Percentiles rank a stretch among this genome's conserved stretches.
Conservation (phyloP, 2,797 vertebrate genomes). For the Novumbra hubbsi region DNA sequence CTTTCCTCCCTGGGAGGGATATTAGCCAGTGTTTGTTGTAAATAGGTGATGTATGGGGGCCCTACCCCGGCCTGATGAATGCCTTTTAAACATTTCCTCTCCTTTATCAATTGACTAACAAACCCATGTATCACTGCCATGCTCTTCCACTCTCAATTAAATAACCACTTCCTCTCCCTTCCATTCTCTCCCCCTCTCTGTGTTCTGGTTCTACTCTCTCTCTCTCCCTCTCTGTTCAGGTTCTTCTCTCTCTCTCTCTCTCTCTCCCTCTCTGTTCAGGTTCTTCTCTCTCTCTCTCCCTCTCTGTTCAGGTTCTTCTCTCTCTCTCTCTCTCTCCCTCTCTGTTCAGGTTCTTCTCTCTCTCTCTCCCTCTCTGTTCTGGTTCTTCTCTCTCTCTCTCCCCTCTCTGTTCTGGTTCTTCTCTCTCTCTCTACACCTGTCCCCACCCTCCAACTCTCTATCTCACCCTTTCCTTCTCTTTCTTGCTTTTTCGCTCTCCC, state of each 20-base stretch:
- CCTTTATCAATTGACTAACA: slow-evolving; percentile 98
- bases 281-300: slow-evolving; percentile 14
- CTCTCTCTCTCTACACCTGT: not conserved
- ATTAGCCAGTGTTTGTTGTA: slow-evolving; percentile 82
- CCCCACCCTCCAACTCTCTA: slow-evolving; percentile 5
- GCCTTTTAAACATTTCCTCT: slow-evolving; percentile 97
- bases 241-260: slow-evolving; percentile 3
- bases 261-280: not conserved
- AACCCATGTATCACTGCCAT: slow-evolving; percentile 97
- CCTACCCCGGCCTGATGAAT: slow-evolving; percentile 90
- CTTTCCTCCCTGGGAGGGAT: slow-evolving; percentile 81
- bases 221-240: not conserved
- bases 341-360: too few species aligned
- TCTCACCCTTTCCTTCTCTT: not conserved
- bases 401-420: not conserved
- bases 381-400: not conserved
- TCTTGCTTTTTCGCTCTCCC: not conserved
- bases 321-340: slow-evolving; percentile 42
- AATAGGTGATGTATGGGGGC: slow-evolving; percentile 85
- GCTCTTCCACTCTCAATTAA: slow-evolving; percentile 89
- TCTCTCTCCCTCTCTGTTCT: slow-evolving; percentile 12
- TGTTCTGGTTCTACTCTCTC: too few species aligned
- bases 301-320: too few species aligned
- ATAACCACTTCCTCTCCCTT: slow-evolving; percentile 50
- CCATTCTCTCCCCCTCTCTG: slow-evolving; percentile 19